phyloP scores from a whole-genome alignment of 2,888 invertebrate species.

The Drosophila ezoana region DNA sequence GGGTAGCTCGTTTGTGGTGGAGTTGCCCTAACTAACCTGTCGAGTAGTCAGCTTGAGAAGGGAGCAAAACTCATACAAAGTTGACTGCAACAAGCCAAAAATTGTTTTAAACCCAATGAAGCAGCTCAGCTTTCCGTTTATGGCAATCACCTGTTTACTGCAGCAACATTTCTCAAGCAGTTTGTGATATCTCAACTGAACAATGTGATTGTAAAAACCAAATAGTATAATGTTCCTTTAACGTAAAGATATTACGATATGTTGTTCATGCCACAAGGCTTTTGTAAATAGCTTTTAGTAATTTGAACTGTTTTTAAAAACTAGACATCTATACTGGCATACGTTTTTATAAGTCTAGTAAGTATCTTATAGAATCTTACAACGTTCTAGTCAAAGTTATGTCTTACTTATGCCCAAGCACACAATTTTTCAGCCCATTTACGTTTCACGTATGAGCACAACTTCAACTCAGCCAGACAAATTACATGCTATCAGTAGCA shows the following conservation, averaged over 20 bases:
- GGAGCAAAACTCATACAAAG: constrained; percentile 38
- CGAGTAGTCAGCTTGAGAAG: constrained; percentile 14
- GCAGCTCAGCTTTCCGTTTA: constrained; percentile 37
- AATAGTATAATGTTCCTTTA: no score
- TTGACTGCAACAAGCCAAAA: constrained; percentile 28
- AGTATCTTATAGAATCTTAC: neutral
- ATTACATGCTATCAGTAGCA: neutral
- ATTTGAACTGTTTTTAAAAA: neutral
- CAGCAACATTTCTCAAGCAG: constrained; percentile 11
- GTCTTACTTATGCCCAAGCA: no score
- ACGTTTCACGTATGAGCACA: no score
- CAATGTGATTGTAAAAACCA: constrained; percentile 17
- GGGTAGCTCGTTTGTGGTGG: neutral
- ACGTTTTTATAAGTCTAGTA: neutral
- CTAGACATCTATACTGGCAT: neutral
- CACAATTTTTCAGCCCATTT: no score
- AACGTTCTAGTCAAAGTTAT: no score
- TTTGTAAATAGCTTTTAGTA: no score
- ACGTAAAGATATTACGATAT: no score
- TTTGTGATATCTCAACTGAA: constrained; percentile 7
- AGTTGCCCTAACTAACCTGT: constrained; percentile 35
- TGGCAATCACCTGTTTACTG: constrained; percentile 41
- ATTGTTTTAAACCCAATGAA: constrained; percentile 49
- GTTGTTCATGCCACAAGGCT: no score
- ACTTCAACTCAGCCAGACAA: no score